Evolutionary conservation across 2,888 invertebrate genomes (phyloP).

Genomic region (Galeruca laticollis): DNA sequence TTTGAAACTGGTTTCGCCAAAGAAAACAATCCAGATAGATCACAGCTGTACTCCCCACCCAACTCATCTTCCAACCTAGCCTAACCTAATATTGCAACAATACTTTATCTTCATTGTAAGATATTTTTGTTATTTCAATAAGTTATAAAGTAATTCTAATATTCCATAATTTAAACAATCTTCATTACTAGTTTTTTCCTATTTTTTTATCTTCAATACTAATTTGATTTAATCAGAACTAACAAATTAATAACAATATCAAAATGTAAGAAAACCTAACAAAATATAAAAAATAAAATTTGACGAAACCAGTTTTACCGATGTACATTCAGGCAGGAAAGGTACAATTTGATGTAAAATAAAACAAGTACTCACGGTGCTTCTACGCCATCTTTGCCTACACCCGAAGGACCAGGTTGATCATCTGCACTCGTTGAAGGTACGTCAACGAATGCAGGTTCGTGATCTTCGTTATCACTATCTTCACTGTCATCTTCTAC

Average conservation of each 20-base stretch:
- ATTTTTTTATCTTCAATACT: neutral
- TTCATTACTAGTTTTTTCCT: too few species aligned
- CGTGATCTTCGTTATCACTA: slow-evolving; percentile 57
- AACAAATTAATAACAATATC: neutral
- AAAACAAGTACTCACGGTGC: slow-evolving; percentile 66
- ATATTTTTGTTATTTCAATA: too few species aligned
- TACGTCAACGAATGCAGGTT: slow-evolving; percentile 59
- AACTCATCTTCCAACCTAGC: too few species aligned
- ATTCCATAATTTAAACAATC: too few species aligned
- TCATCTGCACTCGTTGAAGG: slow-evolving; percentile 62
- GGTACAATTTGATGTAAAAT: slow-evolving; percentile 48
- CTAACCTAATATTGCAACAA: too few species aligned
- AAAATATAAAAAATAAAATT: slow-evolving; percentile 20
- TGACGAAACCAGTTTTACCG: slow-evolving; percentile 44
- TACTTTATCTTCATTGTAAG: too few species aligned
- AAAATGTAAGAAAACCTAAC: slow-evolving; percentile 12
- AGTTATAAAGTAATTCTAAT: too few species aligned
- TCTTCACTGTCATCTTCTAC: slow-evolving; percentile 62
- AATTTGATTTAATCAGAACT: neutral
- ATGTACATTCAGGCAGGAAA: slow-evolving; percentile 51
- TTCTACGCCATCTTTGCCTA: slow-evolving; percentile 61
- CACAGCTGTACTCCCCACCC: neutral
- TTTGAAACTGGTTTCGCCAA: slow-evolving; percentile 39
- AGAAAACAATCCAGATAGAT: slow-evolving; percentile 26
- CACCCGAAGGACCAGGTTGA: slow-evolving; percentile 66